A percentile compares a stretch with the other conserved stretches of the same genome.
phyloP scores from a whole-genome alignment of 1,140 invertebrate species.

The Drosophila kurseongensis region DNA sequence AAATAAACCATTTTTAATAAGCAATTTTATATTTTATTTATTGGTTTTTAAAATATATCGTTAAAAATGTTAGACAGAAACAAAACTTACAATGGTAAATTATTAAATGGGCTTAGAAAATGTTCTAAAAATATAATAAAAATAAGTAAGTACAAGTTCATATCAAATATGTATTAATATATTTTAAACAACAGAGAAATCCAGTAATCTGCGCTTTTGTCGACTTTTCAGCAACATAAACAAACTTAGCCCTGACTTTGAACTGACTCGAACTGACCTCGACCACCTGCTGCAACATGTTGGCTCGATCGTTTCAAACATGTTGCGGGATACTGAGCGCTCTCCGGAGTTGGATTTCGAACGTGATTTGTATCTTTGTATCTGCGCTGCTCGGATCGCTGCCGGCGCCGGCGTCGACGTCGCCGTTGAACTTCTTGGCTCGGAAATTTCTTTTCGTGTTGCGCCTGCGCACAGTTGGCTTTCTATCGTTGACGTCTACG shows the following conservation, averaged over 20 bases:
- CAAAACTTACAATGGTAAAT: background rate
- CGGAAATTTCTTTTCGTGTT: conserved; percentile 79
- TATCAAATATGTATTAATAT: background rate
- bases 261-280: conserved; percentile 66
- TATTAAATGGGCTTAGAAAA: too few species aligned
- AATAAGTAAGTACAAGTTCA: too few species aligned
- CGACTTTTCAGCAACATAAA: conserved; percentile 42
- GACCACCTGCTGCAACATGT: conserved; percentile 67
- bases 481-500: conserved; percentile 84
- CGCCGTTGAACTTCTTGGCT: conserved; percentile 62
- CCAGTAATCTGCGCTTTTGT: background rate
- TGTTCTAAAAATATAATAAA: background rate
- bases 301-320: conserved; percentile 29
- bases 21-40: too few species aligned
- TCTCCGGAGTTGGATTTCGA: conserved; percentile 27
- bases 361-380: conserved; percentile 52
- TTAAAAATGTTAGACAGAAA: background rate
- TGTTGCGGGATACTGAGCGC: conserved; percentile 19
- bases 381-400: conserved; percentile 34
- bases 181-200: conserved; percentile 1
- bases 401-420: conserved; percentile 23
- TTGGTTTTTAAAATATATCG: background rate
- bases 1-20: too few species aligned
- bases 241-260: conserved; percentile 83
- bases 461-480: conserved; percentile 84